phyloP scores from a whole-genome alignment of 2,113 vertebrate species.

The Gallinago undulata region DNA sequence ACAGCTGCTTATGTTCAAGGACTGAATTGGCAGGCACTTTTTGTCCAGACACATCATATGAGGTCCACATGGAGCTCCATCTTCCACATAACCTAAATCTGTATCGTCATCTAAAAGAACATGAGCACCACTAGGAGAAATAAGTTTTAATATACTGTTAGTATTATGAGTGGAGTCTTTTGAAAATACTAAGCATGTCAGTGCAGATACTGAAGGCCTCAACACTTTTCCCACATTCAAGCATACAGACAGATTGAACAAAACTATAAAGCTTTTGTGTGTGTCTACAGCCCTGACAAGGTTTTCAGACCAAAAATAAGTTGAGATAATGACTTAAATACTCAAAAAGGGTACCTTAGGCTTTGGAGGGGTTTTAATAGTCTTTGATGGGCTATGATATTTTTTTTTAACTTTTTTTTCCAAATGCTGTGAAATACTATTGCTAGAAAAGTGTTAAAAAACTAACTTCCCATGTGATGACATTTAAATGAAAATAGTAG shows the following conservation, averaged over 20 bases:
- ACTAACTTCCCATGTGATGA: neutral
- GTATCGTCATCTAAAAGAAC: constrained; percentile 96
- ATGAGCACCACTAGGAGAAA: constrained; percentile 86
- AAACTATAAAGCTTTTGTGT: neutral
- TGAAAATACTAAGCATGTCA: neutral
- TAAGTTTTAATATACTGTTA: constrained; percentile 24
- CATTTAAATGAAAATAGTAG: neutral
- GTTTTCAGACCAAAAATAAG: neutral
- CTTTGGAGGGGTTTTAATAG: neutral
- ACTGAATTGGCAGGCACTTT: constrained; percentile 96
- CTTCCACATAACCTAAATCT: constrained; percentile 96
- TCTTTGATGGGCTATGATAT: neutral
- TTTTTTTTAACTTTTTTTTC: neutral
- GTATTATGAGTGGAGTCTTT: neutral
- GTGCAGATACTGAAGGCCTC: neutral
- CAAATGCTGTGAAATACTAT: neutral
- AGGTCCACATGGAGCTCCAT: constrained; percentile 96
- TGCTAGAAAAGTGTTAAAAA: neutral
- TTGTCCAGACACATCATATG: constrained; percentile 99
- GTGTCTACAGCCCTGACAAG: neutral
- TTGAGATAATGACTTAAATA: neutral
- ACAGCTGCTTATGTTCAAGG: constrained; percentile 95
- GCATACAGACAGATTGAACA: neutral
- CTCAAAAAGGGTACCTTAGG: neutral
- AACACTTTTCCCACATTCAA: neutral